phyloP scores from a whole-genome alignment of 92 coral and sea anemone species.

The Muricea muricata region DNA sequence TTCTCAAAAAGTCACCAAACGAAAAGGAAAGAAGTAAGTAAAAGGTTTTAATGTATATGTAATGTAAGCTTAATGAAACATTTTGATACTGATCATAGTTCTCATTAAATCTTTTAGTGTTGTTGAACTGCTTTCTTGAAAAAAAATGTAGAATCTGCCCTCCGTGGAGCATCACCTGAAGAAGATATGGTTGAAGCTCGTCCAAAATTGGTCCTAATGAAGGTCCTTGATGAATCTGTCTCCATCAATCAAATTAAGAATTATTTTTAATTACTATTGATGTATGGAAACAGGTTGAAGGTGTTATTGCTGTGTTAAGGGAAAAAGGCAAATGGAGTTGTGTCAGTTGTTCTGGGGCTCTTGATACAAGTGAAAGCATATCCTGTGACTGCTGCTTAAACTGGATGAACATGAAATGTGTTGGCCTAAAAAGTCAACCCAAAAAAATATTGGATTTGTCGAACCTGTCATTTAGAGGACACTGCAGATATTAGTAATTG shows the following conservation, averaged over 20 bases:
- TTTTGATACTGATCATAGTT: not conserved
- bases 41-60: not conserved
- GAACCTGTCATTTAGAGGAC: constrained; percentile 21
- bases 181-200: constrained; percentile 28
- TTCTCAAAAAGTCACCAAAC: not conserved
- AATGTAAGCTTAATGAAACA: not conserved
- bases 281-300: constrained; percentile 26
- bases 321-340: constrained; percentile 16
- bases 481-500: not conserved
- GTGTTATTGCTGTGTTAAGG: constrained; percentile 16
- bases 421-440: constrained; percentile 42
- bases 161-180: not conserved
- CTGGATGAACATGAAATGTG: constrained; percentile 51
- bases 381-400: constrained; percentile 48
- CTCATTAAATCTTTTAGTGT: not conserved
- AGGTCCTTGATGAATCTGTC: constrained; percentile 14
- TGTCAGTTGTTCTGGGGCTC: not conserved
- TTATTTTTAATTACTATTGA: constrained; percentile 23
- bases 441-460: constrained; percentile 45
- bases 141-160: not conserved
- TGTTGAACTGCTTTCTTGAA: constrained; percentile 21
- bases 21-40: not conserved
- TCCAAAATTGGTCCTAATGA: constrained; percentile 22
- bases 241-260: constrained; percentile 14
- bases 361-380: constrained; percentile 25